Evolutionary conservation across 2,797 vertebrate genomes (phyloP).

Genomic region (Poecilia wingei): DNA sequence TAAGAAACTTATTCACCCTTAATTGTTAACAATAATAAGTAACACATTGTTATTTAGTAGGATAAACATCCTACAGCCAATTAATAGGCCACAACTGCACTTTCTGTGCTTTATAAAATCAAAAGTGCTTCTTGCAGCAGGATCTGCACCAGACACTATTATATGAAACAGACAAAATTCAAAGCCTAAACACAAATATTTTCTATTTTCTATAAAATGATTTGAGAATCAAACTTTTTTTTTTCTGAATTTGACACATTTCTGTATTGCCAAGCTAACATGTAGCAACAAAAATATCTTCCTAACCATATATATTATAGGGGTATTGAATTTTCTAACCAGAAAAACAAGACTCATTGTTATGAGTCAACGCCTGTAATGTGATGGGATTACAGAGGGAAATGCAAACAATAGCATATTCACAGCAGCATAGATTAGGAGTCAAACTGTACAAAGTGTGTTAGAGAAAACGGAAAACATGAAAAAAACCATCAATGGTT

Average conservation of each 20-base stretch:
- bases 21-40: neutral
- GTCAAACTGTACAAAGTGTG: no score
- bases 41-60: neutral
- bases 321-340: no score
- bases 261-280: neutral
- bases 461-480: neutral
- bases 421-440: no score
- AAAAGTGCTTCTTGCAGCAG: neutral
- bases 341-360: neutral
- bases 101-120: neutral
- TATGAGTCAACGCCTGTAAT: neutral
- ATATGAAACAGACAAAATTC: neutral
- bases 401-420: neutral
- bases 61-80: neutral
- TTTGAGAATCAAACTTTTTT: neutral
- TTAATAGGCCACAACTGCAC: neutral
- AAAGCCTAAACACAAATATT: neutral
- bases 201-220: neutral
- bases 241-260: neutral
- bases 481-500: neutral
- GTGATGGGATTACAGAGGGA: neutral
- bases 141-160: neutral
- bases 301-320: no score
- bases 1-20: neutral
- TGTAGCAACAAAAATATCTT: neutral